phyloP scores from a whole-genome alignment of 2,113 vertebrate genomes.

The Phocoena sinus region DNA sequence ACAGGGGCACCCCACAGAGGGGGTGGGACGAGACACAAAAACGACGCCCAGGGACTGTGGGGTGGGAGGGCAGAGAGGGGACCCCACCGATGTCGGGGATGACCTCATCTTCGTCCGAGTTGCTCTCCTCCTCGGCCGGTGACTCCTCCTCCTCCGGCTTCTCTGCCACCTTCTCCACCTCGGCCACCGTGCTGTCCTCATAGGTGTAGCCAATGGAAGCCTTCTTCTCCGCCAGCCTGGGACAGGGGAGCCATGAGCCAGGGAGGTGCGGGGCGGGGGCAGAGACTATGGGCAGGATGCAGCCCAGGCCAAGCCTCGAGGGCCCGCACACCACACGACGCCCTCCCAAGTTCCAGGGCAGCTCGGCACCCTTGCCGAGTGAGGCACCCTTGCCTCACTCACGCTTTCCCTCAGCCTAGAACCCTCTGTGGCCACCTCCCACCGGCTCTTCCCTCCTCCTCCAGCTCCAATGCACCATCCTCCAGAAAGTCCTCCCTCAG shows the following conservation, averaged over 20 bases:
- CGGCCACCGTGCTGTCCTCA: slow-evolving; percentile 92
- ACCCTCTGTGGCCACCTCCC: rapidly evolving
- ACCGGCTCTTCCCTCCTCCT: not conserved
- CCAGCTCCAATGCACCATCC: rapidly evolving
- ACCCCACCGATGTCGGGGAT: slow-evolving; percentile 94
- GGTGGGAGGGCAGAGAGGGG: slow-evolving; percentile 60
- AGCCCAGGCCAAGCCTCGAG: not conserved
- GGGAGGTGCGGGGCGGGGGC: not conserved
- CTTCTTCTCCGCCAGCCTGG: slow-evolving; percentile 93
- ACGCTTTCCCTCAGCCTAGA: not conserved
- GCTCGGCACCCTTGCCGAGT: not conserved
- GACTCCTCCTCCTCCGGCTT: slow-evolving; percentile 89
- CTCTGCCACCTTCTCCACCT: slow-evolving; percentile 85
- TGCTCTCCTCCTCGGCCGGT: slow-evolving; percentile 92
- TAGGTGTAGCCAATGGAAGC: slow-evolving; percentile 96
- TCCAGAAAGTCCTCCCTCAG: not conserved
- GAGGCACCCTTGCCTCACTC: no score
- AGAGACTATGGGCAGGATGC: not conserved
- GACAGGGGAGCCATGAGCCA: not conserved
- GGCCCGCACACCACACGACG: rapidly evolving
- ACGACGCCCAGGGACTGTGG: slow-evolving; percentile 52
- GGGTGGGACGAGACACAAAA: slow-evolving; percentile 25
- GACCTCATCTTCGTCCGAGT: slow-evolving; percentile 94
- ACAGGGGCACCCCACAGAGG: not conserved
- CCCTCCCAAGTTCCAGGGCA: not conserved